phyloP scores from a whole-genome alignment of 2,113 vertebrate genomes.

The Australoheros scitulus region DNA sequence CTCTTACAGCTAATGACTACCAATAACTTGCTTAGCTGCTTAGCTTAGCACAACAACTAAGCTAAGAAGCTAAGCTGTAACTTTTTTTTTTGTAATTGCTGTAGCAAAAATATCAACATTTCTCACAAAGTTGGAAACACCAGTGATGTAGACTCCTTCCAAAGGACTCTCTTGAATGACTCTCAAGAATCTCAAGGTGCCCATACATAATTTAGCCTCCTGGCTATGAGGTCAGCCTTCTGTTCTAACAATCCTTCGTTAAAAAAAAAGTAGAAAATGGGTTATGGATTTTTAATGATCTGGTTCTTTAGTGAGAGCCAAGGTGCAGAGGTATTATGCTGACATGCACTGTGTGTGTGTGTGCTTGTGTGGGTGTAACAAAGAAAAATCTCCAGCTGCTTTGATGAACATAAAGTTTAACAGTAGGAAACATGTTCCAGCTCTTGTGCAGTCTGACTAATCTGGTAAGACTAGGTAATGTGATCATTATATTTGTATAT shows the following conservation, averaged over 20 bases:
- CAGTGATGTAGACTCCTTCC: not conserved
- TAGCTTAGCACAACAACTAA: too few species aligned
- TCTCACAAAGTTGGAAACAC: not conserved
- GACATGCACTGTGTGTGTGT: not conserved
- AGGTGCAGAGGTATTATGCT: constrained; percentile 29
- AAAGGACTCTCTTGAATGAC: constrained; percentile 31
- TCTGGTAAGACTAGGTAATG: constrained; percentile 40
- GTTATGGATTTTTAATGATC: constrained; percentile 61
- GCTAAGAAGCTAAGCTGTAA: too few species aligned
- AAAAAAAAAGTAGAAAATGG: not conserved
- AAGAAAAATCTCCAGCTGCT: constrained; percentile 1
- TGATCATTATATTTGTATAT: not conserved
- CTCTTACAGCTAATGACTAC: too few species aligned
- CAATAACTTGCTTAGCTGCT: too few species aligned
- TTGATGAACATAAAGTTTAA: not conserved
- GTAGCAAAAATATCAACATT: too few species aligned
- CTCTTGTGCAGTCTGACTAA: not conserved
- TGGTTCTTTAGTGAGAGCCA: constrained; percentile 15
- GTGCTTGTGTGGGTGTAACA: not conserved
- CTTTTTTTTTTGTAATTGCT: too few species aligned
- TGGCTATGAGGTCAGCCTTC: constrained; percentile 28
- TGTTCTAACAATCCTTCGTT: constrained; percentile 31
- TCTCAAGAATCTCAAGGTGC: constrained; percentile 28
- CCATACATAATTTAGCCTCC: constrained; percentile 51
- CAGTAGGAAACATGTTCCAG: constrained; percentile 5